These are phyloP conservation scores for Dascyllus trimaculatus DNA, from an alignment of 2,113 vertebrate species.

Conservation along the genomic window DNA sequence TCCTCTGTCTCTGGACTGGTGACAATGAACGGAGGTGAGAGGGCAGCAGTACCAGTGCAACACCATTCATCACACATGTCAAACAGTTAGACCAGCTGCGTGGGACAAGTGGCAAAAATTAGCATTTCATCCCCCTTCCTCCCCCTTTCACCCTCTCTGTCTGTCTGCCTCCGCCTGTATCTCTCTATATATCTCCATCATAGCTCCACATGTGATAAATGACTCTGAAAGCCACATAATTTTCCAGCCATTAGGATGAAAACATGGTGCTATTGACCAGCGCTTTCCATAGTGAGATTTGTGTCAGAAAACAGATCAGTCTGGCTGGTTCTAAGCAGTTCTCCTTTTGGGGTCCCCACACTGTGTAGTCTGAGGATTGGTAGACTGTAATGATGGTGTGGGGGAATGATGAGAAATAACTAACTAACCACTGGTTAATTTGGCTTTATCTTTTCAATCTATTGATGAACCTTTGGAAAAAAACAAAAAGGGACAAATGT, in stretches of 20 bases:
- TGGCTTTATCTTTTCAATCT: no score
- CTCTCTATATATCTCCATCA: conserved; percentile 62
- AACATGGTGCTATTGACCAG: conserved; percentile 59
- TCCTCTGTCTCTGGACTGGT: conserved; percentile 88
- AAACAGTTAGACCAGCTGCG: conserved; percentile 93
- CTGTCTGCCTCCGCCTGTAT: conserved; percentile 76
- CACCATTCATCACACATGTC: conserved; percentile 97
- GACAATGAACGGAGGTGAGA: conserved; percentile 93
- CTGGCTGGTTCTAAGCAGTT: not conserved
- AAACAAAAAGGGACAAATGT: no score
- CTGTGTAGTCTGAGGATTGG: conserved; percentile 13
- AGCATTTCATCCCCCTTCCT: conserved; percentile 90
- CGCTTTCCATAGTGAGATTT: conserved; percentile 49
- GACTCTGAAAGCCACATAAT: conserved; percentile 47
- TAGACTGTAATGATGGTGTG: conserved; percentile 19
- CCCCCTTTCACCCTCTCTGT: conserved; percentile 66
- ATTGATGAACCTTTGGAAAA: no score
- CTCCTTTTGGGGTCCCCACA: not conserved
- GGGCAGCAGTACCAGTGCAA: conserved; percentile 93
- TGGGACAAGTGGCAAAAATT: conserved; percentile 88
- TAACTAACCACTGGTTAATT: not conserved
- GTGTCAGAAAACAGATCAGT: conserved; percentile 22
- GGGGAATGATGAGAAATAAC: conserved; percentile 15
- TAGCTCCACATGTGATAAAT: conserved; percentile 61
- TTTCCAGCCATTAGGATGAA: conserved; percentile 63